Conservation (phyloP, 2,797 vertebrate genomes). For the Aplochiton taeniatus region DNA sequence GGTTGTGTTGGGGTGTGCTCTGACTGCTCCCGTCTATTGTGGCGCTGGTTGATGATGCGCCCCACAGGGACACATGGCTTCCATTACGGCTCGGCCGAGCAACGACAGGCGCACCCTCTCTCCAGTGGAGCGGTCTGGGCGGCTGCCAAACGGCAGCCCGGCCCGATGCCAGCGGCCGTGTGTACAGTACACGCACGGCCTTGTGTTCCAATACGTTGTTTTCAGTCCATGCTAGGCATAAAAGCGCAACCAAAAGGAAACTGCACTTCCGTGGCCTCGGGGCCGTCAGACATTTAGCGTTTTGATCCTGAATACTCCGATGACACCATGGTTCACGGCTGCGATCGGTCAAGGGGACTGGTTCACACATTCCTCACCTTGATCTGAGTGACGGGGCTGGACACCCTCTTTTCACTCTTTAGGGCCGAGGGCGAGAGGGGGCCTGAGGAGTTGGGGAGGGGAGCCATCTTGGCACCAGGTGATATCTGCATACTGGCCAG, state of each 20-base stretch:
- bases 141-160: conserved; percentile 70
- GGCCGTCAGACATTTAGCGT: too few species aligned
- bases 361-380: conserved; percentile 75
- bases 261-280: too few species aligned
- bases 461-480: conserved; percentile 90
- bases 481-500: conserved; percentile 96
- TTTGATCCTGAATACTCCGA: too few species aligned
- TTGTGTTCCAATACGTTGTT: conserved; percentile 48
- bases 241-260: too few species aligned
- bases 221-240: conserved; percentile 38
- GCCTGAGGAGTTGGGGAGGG: conserved; percentile 85
- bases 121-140: conserved; percentile 56
- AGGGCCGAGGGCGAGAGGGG: conserved; percentile 86
- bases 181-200: neutral
- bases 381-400: conserved; percentile 87
- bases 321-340: too few species aligned
- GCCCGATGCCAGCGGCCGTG: conserved; percentile 52
- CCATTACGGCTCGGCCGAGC: conserved; percentile 61
- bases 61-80: conserved; percentile 63
- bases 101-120: conserved; percentile 59
- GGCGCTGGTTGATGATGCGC: conserved; percentile 67
- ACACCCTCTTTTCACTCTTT: conserved; percentile 90
- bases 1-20: conserved; percentile 52
- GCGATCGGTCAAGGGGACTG: too few species aligned
- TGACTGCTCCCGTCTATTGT: conserved; percentile 64